These are phyloP conservation scores for Aphodius granarius DNA, from an alignment of 2,888 invertebrate species.

Conservation along the genomic window DNA sequence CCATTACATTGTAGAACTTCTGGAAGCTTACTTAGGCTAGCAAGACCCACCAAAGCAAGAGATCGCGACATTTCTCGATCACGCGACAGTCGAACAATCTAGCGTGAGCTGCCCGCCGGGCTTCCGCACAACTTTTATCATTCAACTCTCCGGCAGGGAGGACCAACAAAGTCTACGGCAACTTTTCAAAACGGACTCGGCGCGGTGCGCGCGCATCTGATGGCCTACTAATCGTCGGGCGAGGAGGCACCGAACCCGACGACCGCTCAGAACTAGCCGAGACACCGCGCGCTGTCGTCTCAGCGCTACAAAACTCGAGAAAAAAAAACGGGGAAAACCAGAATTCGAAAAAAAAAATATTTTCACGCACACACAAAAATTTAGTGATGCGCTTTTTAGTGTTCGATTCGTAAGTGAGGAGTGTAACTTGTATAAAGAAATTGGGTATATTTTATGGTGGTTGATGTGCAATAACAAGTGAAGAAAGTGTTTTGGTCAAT, in stretches of 20 bases:
- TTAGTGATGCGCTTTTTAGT: neutral
- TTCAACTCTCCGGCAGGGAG: neutral
- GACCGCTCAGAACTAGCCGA: conserved; percentile 2
- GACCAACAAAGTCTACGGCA: neutral
- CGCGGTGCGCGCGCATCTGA: conserved; percentile 7
- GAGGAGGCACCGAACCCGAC: neutral
- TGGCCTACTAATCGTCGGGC: conserved; percentile 7
- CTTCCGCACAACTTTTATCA: neutral
- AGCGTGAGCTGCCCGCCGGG: neutral
- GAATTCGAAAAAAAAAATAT: neutral
- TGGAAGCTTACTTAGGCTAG: neutral
- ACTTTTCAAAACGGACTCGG: conserved; percentile 6
- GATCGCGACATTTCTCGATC: neutral
- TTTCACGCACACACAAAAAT: neutral
- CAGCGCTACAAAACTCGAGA: neutral
- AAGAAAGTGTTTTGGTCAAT: neutral
- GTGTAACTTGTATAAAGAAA: neutral
- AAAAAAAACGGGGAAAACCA: neutral
- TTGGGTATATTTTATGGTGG: neutral
- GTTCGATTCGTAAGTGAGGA: neutral
- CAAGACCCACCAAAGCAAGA: neutral
- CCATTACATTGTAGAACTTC: no score
- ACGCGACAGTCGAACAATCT: neutral
- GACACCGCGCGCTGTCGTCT: neutral
- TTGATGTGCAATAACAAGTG: neutral